phyloP scores from a whole-genome alignment of 2,888 invertebrate species.

The Tenodera sinensis region DNA sequence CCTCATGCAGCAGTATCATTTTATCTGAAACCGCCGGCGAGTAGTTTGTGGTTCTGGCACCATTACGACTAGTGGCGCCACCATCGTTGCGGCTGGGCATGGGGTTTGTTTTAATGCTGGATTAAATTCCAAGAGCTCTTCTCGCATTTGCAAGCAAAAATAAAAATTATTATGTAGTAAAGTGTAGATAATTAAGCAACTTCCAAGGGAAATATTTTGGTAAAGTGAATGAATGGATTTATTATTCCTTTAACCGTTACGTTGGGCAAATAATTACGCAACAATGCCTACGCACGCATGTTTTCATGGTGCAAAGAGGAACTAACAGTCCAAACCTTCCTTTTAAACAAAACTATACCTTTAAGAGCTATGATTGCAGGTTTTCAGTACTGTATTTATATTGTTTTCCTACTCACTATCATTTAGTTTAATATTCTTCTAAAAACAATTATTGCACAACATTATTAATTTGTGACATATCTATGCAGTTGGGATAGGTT shows the following conservation, averaged over 20 bases:
- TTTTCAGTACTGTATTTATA: no score
- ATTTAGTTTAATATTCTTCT: no score
- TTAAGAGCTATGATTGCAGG: no score
- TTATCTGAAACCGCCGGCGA: conserved; percentile 12
- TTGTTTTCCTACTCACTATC: no score
- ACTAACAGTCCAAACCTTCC: no score
- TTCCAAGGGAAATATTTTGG: background rate
- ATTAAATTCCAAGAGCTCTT: background rate
- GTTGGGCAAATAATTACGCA: background rate
- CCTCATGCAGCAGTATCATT: background rate
- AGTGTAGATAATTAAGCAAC: background rate
- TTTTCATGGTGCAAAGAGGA: no score
- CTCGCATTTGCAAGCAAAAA: background rate
- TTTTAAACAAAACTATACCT: no score
- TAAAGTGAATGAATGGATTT: background rate
- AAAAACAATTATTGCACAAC: no score
- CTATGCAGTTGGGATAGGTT: no score
- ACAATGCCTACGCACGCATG: background rate
- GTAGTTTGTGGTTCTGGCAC: conserved; percentile 11
- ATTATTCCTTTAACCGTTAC: background rate
- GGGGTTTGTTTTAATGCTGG: conserved; percentile 2
- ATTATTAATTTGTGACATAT: no score
- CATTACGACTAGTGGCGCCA: conserved; percentile 8
- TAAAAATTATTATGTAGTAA: background rate
- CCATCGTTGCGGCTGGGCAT: background rate